phyloP scores from a whole-genome alignment of 2,113 vertebrate genomes.

The Mungos mungo region DNA sequence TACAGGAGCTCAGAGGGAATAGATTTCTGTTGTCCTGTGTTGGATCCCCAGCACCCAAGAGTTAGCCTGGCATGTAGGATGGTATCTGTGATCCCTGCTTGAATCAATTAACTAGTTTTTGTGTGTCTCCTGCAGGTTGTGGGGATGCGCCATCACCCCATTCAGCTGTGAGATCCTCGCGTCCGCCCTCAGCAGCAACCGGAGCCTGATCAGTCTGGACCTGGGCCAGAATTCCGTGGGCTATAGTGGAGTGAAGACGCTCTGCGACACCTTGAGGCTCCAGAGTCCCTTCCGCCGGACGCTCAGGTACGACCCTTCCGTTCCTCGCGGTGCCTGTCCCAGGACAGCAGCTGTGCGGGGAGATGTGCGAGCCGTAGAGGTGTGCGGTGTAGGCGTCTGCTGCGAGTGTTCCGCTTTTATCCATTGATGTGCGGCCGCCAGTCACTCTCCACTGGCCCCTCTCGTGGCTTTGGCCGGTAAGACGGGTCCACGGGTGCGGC shows the following conservation, averaged over 20 bases:
- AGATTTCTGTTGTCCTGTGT: neutral
- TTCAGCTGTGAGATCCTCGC: neutral
- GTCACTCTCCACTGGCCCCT: neutral
- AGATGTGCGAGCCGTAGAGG: too few species aligned
- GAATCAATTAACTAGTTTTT: neutral
- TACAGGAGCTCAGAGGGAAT: neutral
- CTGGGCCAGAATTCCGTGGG: conserved; percentile 46
- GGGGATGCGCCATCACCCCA: neutral
- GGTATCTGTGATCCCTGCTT: rapidly evolving
- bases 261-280: neutral
- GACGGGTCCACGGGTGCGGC: neutral
- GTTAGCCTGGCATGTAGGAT: neutral
- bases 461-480: neutral
- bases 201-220: conserved; percentile 28
- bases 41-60: too few species aligned
- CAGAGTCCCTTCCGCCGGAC: neutral
- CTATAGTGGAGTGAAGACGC: neutral
- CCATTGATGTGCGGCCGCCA: neutral
- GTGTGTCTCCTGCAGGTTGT: neutral
- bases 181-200: neutral
- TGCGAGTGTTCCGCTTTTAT: rapidly evolving
- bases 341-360: rapidly evolving
- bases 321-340: neutral
- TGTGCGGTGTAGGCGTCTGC: too few species aligned
- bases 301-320: neutral